phyloP scores from a whole-genome alignment of 1,140 invertebrate genomes.

The Prorops nasuta region DNA sequence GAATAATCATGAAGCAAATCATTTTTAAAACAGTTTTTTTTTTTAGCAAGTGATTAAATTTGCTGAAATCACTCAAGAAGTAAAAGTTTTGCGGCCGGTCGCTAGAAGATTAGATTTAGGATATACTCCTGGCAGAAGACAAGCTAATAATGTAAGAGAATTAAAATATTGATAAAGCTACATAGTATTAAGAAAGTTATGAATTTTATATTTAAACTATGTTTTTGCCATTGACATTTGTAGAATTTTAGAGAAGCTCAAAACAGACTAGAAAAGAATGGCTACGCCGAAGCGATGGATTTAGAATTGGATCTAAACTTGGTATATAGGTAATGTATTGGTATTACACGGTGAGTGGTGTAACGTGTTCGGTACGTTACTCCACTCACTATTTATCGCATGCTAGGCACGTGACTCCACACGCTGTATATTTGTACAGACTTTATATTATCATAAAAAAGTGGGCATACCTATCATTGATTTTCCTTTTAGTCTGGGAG shows the following conservation, averaged over 20 bases:
- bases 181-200: not conserved
- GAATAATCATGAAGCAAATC: not conserved
- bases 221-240: conserved; percentile 15
- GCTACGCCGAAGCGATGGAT: conserved; percentile 56
- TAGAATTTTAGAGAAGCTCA: conserved; percentile 54
- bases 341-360: no score
- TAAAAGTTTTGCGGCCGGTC: conserved; percentile 75
- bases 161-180: conserved; percentile 5
- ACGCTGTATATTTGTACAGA: no score
- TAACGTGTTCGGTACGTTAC: no score
- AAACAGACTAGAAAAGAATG: conserved; percentile 57
- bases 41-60: conserved; percentile 89
- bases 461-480: not conserved
- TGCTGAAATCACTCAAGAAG: conserved; percentile 91
- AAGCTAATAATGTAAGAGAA: conserved; percentile 69
- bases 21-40: conserved; percentile 3
- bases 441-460: no score
- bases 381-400: no score
- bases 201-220: conserved; percentile 7
- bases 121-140: conserved; percentile 72
- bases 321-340: conserved; percentile 65
- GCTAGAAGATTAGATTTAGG: conserved; percentile 62
- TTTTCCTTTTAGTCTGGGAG: conserved; percentile 36
- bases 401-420: no score
- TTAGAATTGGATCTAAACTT: conserved; percentile 65